Percentiles rank a stretch among this genome's conserved stretches.
These are phyloP conservation scores for Tangara arthus DNA, from an alignment of 2,797 vertebrate species.

Conservation along the genomic window DNA sequence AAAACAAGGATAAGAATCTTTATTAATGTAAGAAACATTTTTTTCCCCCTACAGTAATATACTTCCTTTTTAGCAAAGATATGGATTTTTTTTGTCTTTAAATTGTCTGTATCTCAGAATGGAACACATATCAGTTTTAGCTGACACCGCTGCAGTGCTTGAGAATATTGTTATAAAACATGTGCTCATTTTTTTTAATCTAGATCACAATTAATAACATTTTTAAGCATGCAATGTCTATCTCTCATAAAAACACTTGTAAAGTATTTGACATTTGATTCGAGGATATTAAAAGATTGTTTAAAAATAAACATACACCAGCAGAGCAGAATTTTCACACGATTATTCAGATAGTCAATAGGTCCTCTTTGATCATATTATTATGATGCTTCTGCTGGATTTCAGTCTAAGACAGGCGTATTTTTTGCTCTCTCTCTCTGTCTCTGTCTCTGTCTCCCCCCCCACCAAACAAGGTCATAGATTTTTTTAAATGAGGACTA, in stretches of 20 bases:
- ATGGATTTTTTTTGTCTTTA: constrained; percentile 29
- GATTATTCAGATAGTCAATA: constrained; percentile 62
- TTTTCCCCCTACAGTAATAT: neutral
- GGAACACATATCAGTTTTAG: constrained; percentile 37
- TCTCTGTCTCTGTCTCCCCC: neutral
- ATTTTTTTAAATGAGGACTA: constrained; percentile 71
- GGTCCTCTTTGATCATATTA: constrained; percentile 67
- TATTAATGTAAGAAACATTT: constrained; percentile 58
- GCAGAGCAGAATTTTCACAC: constrained; percentile 54
- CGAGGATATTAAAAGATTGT: constrained; percentile 63
- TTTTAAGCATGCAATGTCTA: constrained; percentile 55
- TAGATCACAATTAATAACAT: constrained; percentile 58
- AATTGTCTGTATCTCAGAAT: constrained; percentile 43
- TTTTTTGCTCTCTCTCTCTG: neutral
- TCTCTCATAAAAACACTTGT: constrained; percentile 49
- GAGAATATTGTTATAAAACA: constrained; percentile 45
- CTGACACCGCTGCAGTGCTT: constrained; percentile 25
- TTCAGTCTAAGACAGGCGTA: constrained; percentile 55
- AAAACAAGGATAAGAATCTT: constrained; percentile 66
- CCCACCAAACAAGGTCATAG: constrained; percentile 72
- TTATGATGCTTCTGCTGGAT: constrained; percentile 62
- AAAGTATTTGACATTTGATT: constrained; percentile 66
- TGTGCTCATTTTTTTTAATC: constrained; percentile 68
- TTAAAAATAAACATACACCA: constrained; percentile 62
- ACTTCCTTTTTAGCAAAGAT: constrained; percentile 54